Conservation (phyloP, 2,888 invertebrate species). For the Amiota minor region DNA sequence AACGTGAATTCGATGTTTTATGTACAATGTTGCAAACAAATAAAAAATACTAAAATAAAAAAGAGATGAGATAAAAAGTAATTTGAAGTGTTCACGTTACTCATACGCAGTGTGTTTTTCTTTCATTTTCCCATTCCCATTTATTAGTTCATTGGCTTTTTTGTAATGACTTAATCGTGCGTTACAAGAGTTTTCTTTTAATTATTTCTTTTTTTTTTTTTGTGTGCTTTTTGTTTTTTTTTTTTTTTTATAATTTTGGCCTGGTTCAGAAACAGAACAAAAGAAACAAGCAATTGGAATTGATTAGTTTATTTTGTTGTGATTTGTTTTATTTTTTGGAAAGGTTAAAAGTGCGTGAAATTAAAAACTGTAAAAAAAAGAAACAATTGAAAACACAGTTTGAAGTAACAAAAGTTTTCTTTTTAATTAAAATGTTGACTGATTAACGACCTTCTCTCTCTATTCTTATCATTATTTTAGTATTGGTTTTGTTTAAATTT, state of each 20-base stretch:
- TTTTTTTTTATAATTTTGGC: too few species aligned
- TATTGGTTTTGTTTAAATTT: conserved; percentile 1
- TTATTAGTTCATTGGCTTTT: conserved; percentile 27
- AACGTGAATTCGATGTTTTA: neutral
- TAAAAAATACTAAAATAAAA: neutral
- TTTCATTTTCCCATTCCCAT: conserved; percentile 18
- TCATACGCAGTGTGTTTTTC: conserved; percentile 49
- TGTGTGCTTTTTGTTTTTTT: neutral
- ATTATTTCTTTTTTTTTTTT: too few species aligned
- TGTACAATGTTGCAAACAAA: neutral
- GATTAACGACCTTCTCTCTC: neutral
- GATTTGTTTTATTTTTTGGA: too few species aligned
- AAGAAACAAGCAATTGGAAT: too few species aligned
- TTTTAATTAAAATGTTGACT: too few species aligned
- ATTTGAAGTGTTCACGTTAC: conserved; percentile 34
- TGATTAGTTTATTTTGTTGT: too few species aligned
- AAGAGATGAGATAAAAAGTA: neutral
- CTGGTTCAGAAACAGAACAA: too few species aligned
- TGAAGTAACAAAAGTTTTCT: neutral
- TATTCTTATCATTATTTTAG: neutral
- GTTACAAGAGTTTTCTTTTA: conserved; percentile 35
- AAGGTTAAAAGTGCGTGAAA: too few species aligned
- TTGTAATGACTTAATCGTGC: conserved; percentile 14
- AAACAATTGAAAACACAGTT: neutral
- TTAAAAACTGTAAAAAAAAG: too few species aligned